Evolutionary conservation across 2,797 vertebrate species (phyloP), one percentile per base, ranked within the genome.

Genomic region (Denticeps clupeoides): DNA sequence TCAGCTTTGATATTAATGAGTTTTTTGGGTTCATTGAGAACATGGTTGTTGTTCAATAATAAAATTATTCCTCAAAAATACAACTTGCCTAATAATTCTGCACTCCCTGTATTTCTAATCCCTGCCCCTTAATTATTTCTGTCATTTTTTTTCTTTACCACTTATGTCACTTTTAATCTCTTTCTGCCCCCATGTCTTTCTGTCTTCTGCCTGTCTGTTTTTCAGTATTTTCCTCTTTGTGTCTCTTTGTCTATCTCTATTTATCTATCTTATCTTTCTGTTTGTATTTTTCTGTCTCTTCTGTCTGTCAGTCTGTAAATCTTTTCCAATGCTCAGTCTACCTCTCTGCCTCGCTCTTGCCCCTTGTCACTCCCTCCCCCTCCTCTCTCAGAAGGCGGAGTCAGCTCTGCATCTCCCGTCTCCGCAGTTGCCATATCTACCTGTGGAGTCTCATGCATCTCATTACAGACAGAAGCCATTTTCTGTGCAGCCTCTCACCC

Each of bases 101-200:
- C n/a, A n/a, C 13, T 16, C 13, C 35, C 32, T 16, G 32, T 9
- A 18, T 4, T 33, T 4, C 7, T 8, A 15, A 1, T 16, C 13
- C 9, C 13, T 7, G 12, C 29, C 3, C 29, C 3, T 2, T 7
- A 6, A 12, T 31, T 33, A 33, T 33, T 12, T 15, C 24, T 19
- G 4, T 10, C 4, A 12, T 15, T 13, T 19, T 23, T 26, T 8
- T 10, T n/a, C n/a, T n/a, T n/a, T n/a, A n/a, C n/a, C n/a, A n/a
- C n/a, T n/a, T n/a, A n/a, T n/a, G n/a, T n/a, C n/a, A n/a, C 8
- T 9, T 3, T 26, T 5, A 49, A 8, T 50, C 45, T 49, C 49
- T 42, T 26, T 29, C 24, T 19, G 27, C 27, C n/a, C n/a, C n/a
- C n/a, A 23, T 27, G 7, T 19, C 11, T 44, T 40, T 15, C 41